Evolutionary conservation across 2,797 vertebrate species (phyloP).

Genomic region (Alca torda): DNA sequence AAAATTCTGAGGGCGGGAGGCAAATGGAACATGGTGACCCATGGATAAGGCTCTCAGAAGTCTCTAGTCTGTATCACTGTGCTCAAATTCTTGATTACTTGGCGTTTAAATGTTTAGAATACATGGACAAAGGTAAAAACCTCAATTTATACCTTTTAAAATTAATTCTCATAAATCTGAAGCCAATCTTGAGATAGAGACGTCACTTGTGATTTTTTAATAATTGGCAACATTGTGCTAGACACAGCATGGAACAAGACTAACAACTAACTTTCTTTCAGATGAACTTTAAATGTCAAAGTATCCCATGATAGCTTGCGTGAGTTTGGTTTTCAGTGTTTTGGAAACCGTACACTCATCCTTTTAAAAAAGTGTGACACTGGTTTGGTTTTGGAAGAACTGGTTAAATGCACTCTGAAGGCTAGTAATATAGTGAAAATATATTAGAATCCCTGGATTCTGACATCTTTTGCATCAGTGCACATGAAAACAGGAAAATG

Average conservation of each 20-base stretch:
- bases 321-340: background rate
- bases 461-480: background rate
- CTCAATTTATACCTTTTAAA: background rate
- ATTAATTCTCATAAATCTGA: background rate
- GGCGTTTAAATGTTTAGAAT: background rate
- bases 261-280: background rate
- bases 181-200: background rate
- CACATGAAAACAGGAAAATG: background rate
- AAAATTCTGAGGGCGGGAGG: background rate
- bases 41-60: background rate
- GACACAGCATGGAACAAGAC: background rate
- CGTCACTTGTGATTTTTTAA: background rate
- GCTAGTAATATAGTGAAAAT: background rate
- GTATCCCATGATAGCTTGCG: background rate
- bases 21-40: background rate
- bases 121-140: background rate
- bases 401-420: background rate
- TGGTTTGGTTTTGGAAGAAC: background rate
- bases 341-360: background rate
- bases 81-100: background rate
- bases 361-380: background rate
- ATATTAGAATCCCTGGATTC: background rate
- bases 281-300: slow-evolving; percentile 16
- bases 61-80: background rate
- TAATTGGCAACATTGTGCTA: background rate